phyloP scores from a whole-genome alignment of 2,888 invertebrate genomes.

The Vannuccia rotundouncinata region DNA sequence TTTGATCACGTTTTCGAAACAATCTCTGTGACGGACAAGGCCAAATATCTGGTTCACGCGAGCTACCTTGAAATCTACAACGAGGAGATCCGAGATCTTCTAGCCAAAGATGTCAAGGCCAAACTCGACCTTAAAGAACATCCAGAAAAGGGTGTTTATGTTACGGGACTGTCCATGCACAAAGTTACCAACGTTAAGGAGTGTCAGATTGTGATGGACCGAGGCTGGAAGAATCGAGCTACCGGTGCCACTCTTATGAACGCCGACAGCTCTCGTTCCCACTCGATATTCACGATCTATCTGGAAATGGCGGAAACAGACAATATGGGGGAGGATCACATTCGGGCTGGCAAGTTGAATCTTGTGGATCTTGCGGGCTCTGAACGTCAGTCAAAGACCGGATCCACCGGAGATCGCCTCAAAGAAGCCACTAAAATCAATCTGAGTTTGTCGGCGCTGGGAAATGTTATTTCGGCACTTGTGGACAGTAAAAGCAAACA shows the following conservation, averaged over 20 bases:
- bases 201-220: conserved; percentile 61
- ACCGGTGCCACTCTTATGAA: conserved; percentile 83
- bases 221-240: conserved; percentile 72
- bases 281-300: conserved; percentile 77
- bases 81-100: conserved; percentile 69
- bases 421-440: conserved; percentile 85
- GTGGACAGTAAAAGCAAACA: conserved; percentile 74
- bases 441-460: conserved; percentile 74
- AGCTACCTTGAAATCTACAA: conserved; percentile 78
- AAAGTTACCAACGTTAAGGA: conserved; percentile 59
- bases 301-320: conserved; percentile 69
- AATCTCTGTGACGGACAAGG: conserved; percentile 60
- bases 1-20: conserved; percentile 80
- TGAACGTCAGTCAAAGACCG: conserved; percentile 73
- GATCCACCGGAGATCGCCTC: conserved; percentile 73
- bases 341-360: conserved; percentile 70
- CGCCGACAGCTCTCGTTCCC: conserved; percentile 72
- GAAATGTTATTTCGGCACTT: conserved; percentile 79
- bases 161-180: conserved; percentile 66
- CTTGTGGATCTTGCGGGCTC: conserved; percentile 82
- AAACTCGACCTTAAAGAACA: conserved; percentile 66
- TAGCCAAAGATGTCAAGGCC: conserved; percentile 62
- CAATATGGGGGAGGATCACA: conserved; percentile 59
- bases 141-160: conserved; percentile 64
- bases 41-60: conserved; percentile 69